Conservation (phyloP, 2,888 invertebrate species). For the Microchrysa polita region DNA sequence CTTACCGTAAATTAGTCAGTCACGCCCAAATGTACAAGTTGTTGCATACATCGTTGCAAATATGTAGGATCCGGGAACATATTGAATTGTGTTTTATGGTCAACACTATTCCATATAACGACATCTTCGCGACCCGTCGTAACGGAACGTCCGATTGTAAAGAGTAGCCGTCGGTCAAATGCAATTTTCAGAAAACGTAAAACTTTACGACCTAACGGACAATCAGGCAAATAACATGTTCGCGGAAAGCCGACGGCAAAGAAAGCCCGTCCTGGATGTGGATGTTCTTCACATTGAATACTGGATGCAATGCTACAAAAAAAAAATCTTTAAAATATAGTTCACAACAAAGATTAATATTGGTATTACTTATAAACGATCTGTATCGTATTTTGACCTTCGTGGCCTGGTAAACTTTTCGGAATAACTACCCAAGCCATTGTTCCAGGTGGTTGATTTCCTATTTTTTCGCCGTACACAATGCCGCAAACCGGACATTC, state of each 20-base stretch:
- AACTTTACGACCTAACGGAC: constrained; percentile 80
- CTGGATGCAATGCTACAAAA: constrained; percentile 80
- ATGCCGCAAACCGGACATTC: constrained; percentile 89
- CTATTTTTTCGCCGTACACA: constrained; percentile 81
- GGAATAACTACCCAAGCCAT: constrained; percentile 84
- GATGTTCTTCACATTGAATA: constrained; percentile 81
- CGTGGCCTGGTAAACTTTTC: constrained; percentile 75
- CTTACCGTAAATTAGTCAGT: constrained; percentile 59
- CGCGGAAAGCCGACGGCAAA: constrained; percentile 89
- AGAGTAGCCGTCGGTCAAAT: constrained; percentile 84
- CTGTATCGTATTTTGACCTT: constrained; percentile 75
- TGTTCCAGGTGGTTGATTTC: constrained; percentile 83
- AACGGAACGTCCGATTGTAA: constrained; percentile 85
- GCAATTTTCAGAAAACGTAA: constrained; percentile 79
- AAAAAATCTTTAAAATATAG: neutral
- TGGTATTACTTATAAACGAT: constrained; percentile 80
- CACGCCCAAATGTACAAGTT: constrained; percentile 65
- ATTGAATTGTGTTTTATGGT: constrained; percentile 83
- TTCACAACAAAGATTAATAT: neutral
- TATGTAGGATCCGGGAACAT: constrained; percentile 83
- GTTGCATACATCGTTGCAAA: constrained; percentile 69
- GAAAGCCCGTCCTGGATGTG: constrained; percentile 84
- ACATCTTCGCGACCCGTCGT: constrained; percentile 93
- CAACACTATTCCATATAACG: constrained; percentile 91
- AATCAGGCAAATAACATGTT: constrained; percentile 85